Conservation (phyloP, 2,888 invertebrate genomes). For the Onthophagus sagittarius region DNA sequence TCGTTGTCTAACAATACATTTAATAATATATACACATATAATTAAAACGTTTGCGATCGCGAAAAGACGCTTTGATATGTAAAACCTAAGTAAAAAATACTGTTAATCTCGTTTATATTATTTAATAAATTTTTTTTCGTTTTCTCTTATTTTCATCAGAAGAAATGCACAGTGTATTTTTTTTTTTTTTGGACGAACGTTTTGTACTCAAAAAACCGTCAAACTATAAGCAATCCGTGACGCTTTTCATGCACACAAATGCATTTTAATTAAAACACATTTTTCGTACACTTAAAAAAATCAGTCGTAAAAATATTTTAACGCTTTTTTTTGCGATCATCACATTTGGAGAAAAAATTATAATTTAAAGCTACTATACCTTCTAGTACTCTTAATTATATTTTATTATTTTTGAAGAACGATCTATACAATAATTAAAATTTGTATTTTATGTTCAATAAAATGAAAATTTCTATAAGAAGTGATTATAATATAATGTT, state of each 20-base stretch:
- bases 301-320: conserved; percentile 27
- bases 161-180: conserved; percentile 21
- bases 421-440: conserved; percentile 13
- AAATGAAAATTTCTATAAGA: too few species aligned
- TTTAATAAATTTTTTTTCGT: conserved; percentile 15
- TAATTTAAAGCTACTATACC: conserved; percentile 19
- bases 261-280: conserved; percentile 27
- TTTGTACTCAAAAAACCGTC: conserved; percentile 31
- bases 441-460: too few species aligned
- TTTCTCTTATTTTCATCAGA: not conserved
- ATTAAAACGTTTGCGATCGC: conserved; percentile 4
- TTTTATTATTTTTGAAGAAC: not conserved
- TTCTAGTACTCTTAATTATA: not conserved
- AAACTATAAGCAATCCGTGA: conserved; percentile 41
- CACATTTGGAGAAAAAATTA: conserved; percentile 17
- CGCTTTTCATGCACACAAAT: conserved; percentile 30
- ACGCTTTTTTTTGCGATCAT: conserved; percentile 18
- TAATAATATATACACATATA: conserved; percentile 20
- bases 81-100: conserved; percentile 25
- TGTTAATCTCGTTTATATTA: conserved; percentile 17
- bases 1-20: conserved; percentile 1
- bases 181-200: conserved; percentile 19
- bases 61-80: conserved; percentile 19
- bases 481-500: too few species aligned
- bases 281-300: conserved; percentile 29